A percentile compares a stretch with the other conserved stretches of the same genome.
Evolutionary conservation across 2,797 vertebrate genomes (phyloP).

Genomic region (Mormyrus proboscirostris): DNA sequence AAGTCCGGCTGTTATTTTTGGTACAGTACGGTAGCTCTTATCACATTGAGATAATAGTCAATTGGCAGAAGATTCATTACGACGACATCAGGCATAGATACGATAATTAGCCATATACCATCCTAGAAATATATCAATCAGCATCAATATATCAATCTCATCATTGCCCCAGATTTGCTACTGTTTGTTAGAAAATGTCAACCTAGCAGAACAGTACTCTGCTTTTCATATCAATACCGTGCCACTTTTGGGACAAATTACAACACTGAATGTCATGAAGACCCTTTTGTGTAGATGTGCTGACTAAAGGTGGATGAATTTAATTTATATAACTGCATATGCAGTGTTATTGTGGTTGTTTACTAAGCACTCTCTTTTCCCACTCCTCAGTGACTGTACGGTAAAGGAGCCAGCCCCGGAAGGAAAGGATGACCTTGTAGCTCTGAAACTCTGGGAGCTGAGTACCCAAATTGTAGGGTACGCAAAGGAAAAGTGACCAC

Average conservation of each 20-base stretch:
- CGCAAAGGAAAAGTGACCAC: conserved; percentile 28
- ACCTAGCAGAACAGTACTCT: not conserved
- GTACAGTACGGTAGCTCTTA: conserved; percentile 21
- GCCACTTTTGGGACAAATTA: not conserved
- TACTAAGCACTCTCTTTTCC: not conserved
- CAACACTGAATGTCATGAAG: not conserved
- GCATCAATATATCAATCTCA: not conserved
- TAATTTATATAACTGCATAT: not conserved
- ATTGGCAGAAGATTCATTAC: not conserved
- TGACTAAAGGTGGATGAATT: not conserved
- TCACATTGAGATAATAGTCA: not conserved
- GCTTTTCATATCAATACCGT: not conserved
- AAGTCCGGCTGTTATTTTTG: conserved; percentile 45
- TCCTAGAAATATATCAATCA: not conserved
- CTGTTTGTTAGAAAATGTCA: not conserved
- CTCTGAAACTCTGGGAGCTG: conserved; percentile 62
- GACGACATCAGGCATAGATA: not conserved
- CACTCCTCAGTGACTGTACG: conserved; percentile 56
- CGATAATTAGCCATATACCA: not conserved
- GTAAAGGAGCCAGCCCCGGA: conserved; percentile 53
- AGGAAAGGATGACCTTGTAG: conserved; percentile 58
- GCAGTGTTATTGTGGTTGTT: not conserved
- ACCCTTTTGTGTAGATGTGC: not conserved
- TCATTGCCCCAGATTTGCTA: not conserved
- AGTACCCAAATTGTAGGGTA: conserved; percentile 58